Evolutionary conservation across 2,888 invertebrate species (phyloP).

Genomic region (Pammene aurita): DNA sequence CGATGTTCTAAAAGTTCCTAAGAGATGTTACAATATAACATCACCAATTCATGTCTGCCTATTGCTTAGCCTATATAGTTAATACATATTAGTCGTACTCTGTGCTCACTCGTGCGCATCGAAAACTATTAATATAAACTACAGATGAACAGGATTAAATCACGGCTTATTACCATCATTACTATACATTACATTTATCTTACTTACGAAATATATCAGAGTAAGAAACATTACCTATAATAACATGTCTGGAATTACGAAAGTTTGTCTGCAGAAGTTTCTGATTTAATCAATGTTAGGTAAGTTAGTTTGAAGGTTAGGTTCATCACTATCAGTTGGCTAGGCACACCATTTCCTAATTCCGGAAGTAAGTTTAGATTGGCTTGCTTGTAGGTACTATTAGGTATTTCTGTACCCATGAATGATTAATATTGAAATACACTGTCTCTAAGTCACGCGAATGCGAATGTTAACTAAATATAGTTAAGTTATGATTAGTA

Average conservation of each 20-base stretch:
- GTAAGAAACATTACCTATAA: neutral
- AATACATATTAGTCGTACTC: neutral
- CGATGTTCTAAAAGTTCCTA: too few species aligned
- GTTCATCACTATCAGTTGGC: constrained; percentile 5
- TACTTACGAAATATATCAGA: constrained; percentile 1
- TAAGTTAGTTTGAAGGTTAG: constrained; percentile 21
- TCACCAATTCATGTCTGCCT: too few species aligned
- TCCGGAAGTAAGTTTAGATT: constrained; percentile 3
- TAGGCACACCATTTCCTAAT: constrained; percentile 4
- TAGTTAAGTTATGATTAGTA: too few species aligned
- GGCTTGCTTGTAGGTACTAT: neutral
- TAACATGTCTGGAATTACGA: neutral
- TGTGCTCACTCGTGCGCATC: constrained; percentile 17
- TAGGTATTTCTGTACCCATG: too few species aligned
- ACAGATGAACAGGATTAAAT: too few species aligned
- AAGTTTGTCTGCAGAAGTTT: neutral
- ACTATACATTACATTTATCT: constrained; percentile 17
- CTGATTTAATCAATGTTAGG: constrained; percentile 19
- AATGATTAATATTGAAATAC: too few species aligned
- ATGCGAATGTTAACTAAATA: too few species aligned
- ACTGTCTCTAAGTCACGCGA: too few species aligned
- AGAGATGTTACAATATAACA: too few species aligned
- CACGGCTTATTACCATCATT: constrained; percentile 16
- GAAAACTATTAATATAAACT: constrained; percentile 25
- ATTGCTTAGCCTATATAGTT: neutral